These are phyloP conservation scores for Neosilurus hyrtlii DNA, from an alignment of 2,797 vertebrate genomes.

Conservation along the genomic window DNA sequence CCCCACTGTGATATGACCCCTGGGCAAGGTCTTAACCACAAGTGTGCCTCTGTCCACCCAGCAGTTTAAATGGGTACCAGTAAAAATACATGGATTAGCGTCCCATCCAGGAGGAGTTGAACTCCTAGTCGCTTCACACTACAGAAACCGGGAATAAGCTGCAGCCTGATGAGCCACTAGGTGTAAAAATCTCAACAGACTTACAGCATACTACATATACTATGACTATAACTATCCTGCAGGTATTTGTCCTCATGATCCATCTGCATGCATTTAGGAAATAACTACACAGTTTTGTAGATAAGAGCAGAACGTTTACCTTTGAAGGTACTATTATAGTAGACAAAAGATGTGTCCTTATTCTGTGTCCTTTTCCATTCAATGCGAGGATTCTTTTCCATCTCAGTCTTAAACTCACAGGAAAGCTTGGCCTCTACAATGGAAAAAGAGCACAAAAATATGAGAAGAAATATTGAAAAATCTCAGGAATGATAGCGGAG, in stretches of 20 bases:
- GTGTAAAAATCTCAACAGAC: too few species aligned
- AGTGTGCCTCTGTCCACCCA: too few species aligned
- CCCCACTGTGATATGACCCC: too few species aligned
- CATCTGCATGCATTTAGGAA: neutral
- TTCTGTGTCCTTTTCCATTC: slow-evolving; percentile 91
- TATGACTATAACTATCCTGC: too few species aligned
- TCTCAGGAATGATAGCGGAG: neutral
- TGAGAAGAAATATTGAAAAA: neutral
- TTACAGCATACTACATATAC: too few species aligned
- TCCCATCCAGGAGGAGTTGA: too few species aligned
- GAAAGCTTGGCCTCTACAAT: slow-evolving; percentile 81
- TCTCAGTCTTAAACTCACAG: slow-evolving; percentile 80
- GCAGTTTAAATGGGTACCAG: too few species aligned
- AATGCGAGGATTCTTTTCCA: slow-evolving; percentile 76
- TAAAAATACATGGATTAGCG: too few species aligned
- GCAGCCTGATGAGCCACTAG: too few species aligned
- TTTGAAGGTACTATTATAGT: slow-evolving; percentile 78
- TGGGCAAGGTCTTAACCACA: too few species aligned
- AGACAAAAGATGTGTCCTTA: slow-evolving; percentile 84
- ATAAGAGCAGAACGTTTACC: slow-evolving; percentile 62
- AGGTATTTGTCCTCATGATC: neutral
- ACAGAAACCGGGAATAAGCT: too few species aligned
- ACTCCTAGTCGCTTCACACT: too few species aligned
- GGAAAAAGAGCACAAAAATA: neutral
- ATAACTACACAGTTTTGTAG: neutral